Evolutionary conservation across 2,888 invertebrate species (phyloP).

Genomic region (Oegoconia quadripuncta): DNA sequence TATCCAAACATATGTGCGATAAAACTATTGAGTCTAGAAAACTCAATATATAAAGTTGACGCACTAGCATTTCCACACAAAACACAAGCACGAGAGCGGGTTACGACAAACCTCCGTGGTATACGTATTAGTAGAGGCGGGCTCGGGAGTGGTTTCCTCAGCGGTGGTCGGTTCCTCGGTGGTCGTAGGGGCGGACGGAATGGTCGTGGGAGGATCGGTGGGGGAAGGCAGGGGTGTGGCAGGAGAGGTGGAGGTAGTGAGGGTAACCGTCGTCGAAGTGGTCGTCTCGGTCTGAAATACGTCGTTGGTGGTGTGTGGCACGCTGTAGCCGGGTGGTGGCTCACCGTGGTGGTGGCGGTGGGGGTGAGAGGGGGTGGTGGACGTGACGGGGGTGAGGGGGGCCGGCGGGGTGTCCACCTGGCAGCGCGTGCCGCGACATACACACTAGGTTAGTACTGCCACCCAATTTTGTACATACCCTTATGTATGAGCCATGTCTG

Average conservation of each 20-base stretch:
- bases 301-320: conserved; percentile 67
- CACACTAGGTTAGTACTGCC: conserved; percentile 71
- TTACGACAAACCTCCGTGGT: conserved; percentile 74
- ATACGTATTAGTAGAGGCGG: conserved; percentile 65
- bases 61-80: conserved; percentile 22
- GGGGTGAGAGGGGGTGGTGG: conserved; percentile 68
- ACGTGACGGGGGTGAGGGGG: conserved; percentile 32
- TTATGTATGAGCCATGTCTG: conserved; percentile 44
- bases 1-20: too few species aligned
- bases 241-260: conserved; percentile 12
- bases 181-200: conserved; percentile 29
- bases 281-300: conserved; percentile 68
- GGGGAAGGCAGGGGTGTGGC: conserved; percentile 10
- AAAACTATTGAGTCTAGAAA: too few species aligned
- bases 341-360: conserved; percentile 72
- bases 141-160: conserved; percentile 53
- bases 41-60: too few species aligned
- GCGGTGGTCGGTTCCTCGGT: conserved; percentile 46
- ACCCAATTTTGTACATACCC: conserved; percentile 30
- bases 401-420: conserved; percentile 50
- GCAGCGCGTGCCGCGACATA: conserved; percentile 57
- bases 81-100: conserved; percentile 45
- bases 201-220: conserved; percentile 20
- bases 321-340: conserved; percentile 27
- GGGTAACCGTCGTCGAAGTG: conserved; percentile 34